Base-by-base conservation (phyloP, 1,140 invertebrate species). In the Dolichoris vasculosae region DNA sequence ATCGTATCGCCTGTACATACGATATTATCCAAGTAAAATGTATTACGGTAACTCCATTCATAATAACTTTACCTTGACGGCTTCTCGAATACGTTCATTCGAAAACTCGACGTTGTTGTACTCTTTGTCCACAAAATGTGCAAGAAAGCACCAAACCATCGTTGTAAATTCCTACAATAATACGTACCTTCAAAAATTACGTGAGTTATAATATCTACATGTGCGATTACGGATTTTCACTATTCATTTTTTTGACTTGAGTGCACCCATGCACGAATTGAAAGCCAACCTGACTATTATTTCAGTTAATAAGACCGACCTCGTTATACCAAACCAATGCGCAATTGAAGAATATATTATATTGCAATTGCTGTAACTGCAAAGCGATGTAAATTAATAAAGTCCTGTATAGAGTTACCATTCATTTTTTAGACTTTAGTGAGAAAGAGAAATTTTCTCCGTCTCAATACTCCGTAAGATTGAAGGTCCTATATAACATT, bases 301-400 rank as follows among this genome's bases (percentile, higher is more conserved):
- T 83, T 76, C 82, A 76, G 82, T 46, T 46, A n/a, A 73, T 51
- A 55, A 77, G 46, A 71, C 51, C 55, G 82, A 78, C 82, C 59
- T 78, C 75, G 40, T 84, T 84, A 78, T 30, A 55, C 40, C 75
- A 20, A 32, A 13, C 55, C 55, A 64, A 84, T 64, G 63, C 64
- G 83, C 83, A 79, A 84, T 84, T 73, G 76, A 59, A 43, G 76
- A 75, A 71, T 79, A 79, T 79, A 84, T 84, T 84, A 71, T 79
- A 79, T 84, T 84, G 59, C 67, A 67, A 85, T 80, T 85, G 77
- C 79, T 69, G 51, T 75, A 85, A 85, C 76, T 51, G 48, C 38
- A 63, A 11, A 59, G 69, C 82, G 40, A 69, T 71, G 46, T 32
- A 13, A 30, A 46, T 7, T 17, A 30, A 81, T 81, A 46, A 38